phyloP scores from a whole-genome alignment of 2,113 vertebrate genomes.

The Urocitellus parryii region DNA sequence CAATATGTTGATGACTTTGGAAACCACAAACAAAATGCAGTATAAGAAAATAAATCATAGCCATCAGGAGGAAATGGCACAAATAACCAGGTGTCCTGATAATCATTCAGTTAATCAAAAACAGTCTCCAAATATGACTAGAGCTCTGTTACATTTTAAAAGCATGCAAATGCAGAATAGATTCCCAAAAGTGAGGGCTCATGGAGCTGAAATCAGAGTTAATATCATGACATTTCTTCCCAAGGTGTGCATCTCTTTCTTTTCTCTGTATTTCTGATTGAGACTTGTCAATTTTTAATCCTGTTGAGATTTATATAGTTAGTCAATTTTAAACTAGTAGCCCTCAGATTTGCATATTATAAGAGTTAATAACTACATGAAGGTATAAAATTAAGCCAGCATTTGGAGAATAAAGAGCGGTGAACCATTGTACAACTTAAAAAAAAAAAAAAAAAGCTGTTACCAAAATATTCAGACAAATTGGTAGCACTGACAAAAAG shows the following conservation, averaged over 20 bases:
- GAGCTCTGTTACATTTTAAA: not conserved
- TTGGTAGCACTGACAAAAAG: not conserved
- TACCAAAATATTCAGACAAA: slow-evolving; percentile 22
- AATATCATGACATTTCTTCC: not conserved
- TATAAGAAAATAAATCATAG: slow-evolving; percentile 34
- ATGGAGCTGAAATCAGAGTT: not conserved
- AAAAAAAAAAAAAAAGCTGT: not conserved
- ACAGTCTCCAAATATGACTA: slow-evolving; percentile 14
- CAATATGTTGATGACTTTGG: slow-evolving; percentile 3
- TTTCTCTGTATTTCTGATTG: not conserved
- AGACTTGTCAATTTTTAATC: slow-evolving; percentile 49
- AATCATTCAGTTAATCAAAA: slow-evolving; percentile 32
- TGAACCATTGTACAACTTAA: not conserved
- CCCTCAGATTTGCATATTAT: slow-evolving; percentile 23
- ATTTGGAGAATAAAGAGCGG: slow-evolving; percentile 29
- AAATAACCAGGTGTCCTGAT: not conserved
- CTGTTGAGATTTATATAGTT: not conserved
- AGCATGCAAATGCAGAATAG: not conserved
- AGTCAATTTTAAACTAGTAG: slow-evolving; percentile 43
- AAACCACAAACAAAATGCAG: slow-evolving; percentile 11
- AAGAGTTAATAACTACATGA: slow-evolving; percentile 4
- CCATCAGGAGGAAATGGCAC: not conserved
- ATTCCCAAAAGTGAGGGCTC: not conserved
- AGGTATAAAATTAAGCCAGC: slow-evolving; percentile 22
- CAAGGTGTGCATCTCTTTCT: not conserved